Percentiles rank a stretch among this genome's conserved stretches.
Conservation (phyloP, 2,888 invertebrate species). For the Rhagophthalmus giganteus region DNA sequence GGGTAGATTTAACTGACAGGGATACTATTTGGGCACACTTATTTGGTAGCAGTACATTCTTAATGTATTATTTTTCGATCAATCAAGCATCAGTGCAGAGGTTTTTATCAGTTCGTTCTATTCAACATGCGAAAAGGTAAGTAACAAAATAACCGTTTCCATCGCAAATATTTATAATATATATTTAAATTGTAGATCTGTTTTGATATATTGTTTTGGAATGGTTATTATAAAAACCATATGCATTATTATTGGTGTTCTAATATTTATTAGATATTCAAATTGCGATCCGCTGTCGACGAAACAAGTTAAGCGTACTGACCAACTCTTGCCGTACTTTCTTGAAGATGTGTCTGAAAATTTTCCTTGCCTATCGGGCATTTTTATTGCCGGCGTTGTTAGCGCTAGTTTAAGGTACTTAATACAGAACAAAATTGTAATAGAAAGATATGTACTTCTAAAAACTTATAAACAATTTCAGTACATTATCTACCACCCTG, state of each 20-base stretch:
- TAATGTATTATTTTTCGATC: conserved; percentile 60
- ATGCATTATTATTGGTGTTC: conserved; percentile 63
- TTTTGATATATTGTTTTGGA: conserved; percentile 48
- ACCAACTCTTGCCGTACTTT: conserved; percentile 67
- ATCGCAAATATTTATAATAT: too few relatives aligned
- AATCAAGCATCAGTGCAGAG: conserved; percentile 65
- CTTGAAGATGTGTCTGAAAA: conserved; percentile 69
- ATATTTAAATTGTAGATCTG: conserved; percentile 20
- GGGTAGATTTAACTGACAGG: neutral
- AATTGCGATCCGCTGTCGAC: conserved; percentile 67
- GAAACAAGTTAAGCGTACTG: conserved; percentile 60
- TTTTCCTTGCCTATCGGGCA: conserved; percentile 71
- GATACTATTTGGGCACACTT: conserved; percentile 57
- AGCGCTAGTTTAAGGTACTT: conserved; percentile 72
- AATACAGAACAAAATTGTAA: too few relatives aligned
- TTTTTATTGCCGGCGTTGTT: conserved; percentile 75
- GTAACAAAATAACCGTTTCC: conserved; percentile 12
- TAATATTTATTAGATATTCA: conserved; percentile 65
- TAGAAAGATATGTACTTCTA: too few relatives aligned
- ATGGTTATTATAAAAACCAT: conserved; percentile 61
- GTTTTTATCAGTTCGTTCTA: conserved; percentile 63
- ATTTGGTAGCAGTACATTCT: conserved; percentile 60
- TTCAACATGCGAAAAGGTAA: conserved; percentile 59
- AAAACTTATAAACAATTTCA: too few relatives aligned
- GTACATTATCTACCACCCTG: conserved; percentile 63